Evolutionary conservation across 2,888 invertebrate genomes (phyloP).

Genomic region (Dusona sp.): DNA sequence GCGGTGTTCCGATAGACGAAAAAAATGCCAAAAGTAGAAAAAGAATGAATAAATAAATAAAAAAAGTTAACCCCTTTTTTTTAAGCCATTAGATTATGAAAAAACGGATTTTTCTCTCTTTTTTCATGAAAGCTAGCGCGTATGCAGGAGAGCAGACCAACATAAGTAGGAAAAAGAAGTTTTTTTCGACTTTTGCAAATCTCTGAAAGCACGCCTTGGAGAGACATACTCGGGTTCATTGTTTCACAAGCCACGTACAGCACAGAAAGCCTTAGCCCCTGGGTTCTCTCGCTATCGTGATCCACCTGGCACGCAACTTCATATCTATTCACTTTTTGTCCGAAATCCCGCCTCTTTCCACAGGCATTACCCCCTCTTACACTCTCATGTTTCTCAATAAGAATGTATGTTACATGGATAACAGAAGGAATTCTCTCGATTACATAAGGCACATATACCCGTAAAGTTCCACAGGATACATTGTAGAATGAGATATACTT

Average conservation of each 20-base stretch:
- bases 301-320: conserved; percentile 71
- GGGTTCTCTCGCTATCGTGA: conserved; percentile 60
- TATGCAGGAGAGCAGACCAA: conserved; percentile 16
- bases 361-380: background rate
- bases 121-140: conserved; percentile 21
- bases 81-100: background rate
- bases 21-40: conserved; percentile 20
- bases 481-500: background rate
- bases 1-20: conserved; percentile 10
- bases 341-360: background rate
- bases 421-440: conserved; percentile 21
- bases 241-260: conserved; percentile 70
- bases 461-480: background rate
- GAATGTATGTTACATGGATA: conserved; percentile 38
- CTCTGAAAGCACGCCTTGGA: conserved; percentile 48
- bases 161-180: conserved; percentile 26
- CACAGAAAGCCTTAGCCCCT: conserved; percentile 32
- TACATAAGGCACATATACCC: background rate
- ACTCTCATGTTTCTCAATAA: conserved; percentile 15
- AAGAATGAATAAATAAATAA: conserved; percentile 25
- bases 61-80: background rate
- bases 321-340: conserved; percentile 70
- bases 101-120: conserved; percentile 6
- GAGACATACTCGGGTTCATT: conserved; percentile 60
- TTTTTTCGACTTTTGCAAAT: conserved; percentile 62